Conservation (phyloP, 2,113 vertebrate genomes). For the Holacanthus passer region DNA sequence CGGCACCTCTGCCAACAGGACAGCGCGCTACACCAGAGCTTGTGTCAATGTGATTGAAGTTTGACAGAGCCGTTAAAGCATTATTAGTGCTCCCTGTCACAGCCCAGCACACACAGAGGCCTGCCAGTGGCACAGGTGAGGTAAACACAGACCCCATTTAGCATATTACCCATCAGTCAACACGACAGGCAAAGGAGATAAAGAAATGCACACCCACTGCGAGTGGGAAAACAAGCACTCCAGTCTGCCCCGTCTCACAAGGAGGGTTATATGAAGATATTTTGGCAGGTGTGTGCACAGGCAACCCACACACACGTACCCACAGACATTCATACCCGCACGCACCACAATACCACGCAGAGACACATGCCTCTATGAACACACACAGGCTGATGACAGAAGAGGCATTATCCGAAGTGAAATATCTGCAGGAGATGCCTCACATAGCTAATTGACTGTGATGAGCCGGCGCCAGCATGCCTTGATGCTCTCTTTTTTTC, state of each 20-base stretch:
- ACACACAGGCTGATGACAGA: slow-evolving; percentile 63
- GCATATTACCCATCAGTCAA: slow-evolving; percentile 81
- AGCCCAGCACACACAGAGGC: slow-evolving; percentile 63
- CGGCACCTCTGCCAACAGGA: slow-evolving; percentile 57
- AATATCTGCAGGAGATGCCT: slow-evolving; percentile 63
- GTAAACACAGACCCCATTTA: slow-evolving; percentile 79
- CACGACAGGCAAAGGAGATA: slow-evolving; percentile 73
- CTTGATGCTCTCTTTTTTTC: slow-evolving; percentile 25
- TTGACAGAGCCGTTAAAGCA: slow-evolving; percentile 77
- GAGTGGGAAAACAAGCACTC: slow-evolving; percentile 68
- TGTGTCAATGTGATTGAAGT: slow-evolving; percentile 74
- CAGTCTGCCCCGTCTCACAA: slow-evolving; percentile 52
- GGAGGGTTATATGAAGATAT: slow-evolving; percentile 56
- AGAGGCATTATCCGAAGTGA: slow-evolving; percentile 52
- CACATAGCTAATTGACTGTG: slow-evolving; percentile 69
- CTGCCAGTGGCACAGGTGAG: slow-evolving; percentile 73
- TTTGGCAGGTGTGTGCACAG: slow-evolving; percentile 65
- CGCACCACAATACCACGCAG: slow-evolving; percentile 33
- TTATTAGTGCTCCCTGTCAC: slow-evolving; percentile 72
- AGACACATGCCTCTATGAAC: slow-evolving; percentile 15
- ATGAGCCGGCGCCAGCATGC: slow-evolving; percentile 65
- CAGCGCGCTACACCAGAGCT: slow-evolving; percentile 46
- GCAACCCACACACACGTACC: slow-evolving; percentile 36
- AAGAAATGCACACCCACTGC: slow-evolving; percentile 74
- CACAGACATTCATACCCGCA: slow-evolving; percentile 40